Evolutionary conservation across 2,888 invertebrate genomes (phyloP).

Genomic region (Disparrhopalites patrizii): DNA sequence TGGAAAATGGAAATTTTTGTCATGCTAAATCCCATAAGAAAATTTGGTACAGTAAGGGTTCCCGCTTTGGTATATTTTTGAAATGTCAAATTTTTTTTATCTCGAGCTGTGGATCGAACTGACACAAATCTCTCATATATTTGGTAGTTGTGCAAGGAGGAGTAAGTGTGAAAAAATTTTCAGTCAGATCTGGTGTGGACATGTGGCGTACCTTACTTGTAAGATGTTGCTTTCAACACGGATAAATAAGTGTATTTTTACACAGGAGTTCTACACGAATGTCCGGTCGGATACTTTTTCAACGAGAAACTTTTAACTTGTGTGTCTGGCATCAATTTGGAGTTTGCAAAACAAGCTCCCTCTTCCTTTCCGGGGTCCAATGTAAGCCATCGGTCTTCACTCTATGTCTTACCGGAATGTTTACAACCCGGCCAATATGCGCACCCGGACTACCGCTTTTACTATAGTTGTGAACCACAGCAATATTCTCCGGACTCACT

Average conservation of each 20-base stretch:
- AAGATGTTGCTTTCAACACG: no score
- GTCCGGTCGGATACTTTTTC: constrained; percentile 42
- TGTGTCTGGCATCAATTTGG: constrained; percentile 24
- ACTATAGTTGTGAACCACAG: constrained; percentile 32
- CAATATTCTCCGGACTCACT: constrained; percentile 24
- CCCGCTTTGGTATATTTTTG: no score
- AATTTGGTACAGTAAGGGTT: no score
- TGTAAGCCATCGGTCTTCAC: constrained; percentile 35
- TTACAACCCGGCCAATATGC: constrained; percentile 27
- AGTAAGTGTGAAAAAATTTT: no score
- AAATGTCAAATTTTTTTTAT: no score
- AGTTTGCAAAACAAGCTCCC: constrained; percentile 2
- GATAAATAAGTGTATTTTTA: neutral
- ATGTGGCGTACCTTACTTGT: no score
- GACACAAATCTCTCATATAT: no score
- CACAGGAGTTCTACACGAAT: constrained; percentile 31
- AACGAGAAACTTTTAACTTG: constrained; percentile 15
- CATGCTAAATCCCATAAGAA: no score
- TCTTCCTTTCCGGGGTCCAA: constrained; percentile 14
- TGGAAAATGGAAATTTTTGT: no score
- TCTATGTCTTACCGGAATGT: constrained; percentile 38
- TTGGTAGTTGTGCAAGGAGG: no score
- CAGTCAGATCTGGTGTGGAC: no score
- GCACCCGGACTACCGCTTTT: constrained; percentile 44
- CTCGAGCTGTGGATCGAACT: no score